Evolutionary conservation across 2,113 vertebrate species (phyloP).

Genomic region (Muntiacus muntjak): DNA sequence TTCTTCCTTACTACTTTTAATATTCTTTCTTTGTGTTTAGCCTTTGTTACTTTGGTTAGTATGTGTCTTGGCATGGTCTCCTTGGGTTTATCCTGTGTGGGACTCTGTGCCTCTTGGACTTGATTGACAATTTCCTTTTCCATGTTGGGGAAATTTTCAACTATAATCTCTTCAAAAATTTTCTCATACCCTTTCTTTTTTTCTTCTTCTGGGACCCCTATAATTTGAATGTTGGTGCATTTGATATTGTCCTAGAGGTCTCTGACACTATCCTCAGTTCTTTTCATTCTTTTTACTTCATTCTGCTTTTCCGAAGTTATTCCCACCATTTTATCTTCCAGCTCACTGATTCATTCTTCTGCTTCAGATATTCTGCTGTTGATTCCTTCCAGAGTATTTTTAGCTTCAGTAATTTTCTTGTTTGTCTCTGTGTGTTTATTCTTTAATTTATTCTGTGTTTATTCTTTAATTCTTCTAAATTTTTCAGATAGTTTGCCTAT

Average conservation of each 20-base stretch:
- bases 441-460: not conserved
- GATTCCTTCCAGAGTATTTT: not conserved
- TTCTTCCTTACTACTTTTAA: not conserved
- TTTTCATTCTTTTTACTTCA: not conserved
- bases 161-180: not conserved
- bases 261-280: not conserved
- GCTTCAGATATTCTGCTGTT: not conserved
- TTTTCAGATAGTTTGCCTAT: not conserved
- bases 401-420: not conserved
- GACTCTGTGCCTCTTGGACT: not conserved
- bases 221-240: not conserved
- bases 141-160: not conserved
- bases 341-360: not conserved
- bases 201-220: not conserved
- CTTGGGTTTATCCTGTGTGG: not conserved
- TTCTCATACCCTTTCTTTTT: not conserved
- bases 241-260: not conserved
- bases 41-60: not conserved
- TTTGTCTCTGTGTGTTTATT: not conserved
- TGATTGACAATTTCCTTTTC: not conserved
- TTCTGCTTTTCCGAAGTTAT: not conserved
- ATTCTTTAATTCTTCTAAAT: not conserved
- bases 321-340: not conserved
- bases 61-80: rapidly evolving
- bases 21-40: not conserved